A percentile compares a stretch with the other conserved stretches of the same genome.
Conservation (phyloP, 2,113 vertebrate species). For the Himantopus leucocephalus region DNA sequence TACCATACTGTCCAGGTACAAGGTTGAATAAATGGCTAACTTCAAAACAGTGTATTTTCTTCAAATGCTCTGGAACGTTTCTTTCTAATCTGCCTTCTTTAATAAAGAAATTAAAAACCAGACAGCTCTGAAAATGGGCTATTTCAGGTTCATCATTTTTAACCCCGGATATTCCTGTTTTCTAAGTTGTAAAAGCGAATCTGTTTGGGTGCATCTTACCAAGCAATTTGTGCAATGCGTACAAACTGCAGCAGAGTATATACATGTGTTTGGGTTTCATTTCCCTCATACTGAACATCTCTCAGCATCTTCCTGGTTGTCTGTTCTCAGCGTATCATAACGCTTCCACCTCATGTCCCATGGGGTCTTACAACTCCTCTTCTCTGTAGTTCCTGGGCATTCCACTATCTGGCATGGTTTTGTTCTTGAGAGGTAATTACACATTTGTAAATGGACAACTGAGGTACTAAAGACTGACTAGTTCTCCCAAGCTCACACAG, state of each 20-base stretch:
- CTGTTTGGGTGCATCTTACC: not conserved
- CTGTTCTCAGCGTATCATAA: not conserved
- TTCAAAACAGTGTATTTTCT: not conserved
- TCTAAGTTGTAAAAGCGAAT: not conserved
- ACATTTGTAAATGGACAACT: not conserved
- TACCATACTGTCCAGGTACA: not conserved
- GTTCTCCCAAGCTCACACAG: not conserved
- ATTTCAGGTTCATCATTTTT: not conserved
- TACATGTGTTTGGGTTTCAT: not conserved
- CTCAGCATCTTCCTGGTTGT: not conserved
- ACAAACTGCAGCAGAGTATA: not conserved
- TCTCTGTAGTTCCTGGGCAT: not conserved
- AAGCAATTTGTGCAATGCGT: not conserved
- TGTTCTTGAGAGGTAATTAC: not conserved
- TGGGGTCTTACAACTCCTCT: not conserved
- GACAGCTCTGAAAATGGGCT: not conserved
- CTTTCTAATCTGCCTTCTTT: not conserved
- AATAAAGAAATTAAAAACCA: not conserved
- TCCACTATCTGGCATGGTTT: not conserved
- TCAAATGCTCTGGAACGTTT: not conserved
- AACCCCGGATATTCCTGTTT: not conserved
- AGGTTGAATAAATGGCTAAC: not conserved
- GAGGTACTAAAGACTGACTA: not conserved
- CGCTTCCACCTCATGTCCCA: not conserved
- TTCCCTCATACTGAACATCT: not conserved